These are phyloP conservation scores for Lasioglossum morio DNA, from an alignment of 2,888 invertebrate genomes.

Conservation along the genomic window DNA sequence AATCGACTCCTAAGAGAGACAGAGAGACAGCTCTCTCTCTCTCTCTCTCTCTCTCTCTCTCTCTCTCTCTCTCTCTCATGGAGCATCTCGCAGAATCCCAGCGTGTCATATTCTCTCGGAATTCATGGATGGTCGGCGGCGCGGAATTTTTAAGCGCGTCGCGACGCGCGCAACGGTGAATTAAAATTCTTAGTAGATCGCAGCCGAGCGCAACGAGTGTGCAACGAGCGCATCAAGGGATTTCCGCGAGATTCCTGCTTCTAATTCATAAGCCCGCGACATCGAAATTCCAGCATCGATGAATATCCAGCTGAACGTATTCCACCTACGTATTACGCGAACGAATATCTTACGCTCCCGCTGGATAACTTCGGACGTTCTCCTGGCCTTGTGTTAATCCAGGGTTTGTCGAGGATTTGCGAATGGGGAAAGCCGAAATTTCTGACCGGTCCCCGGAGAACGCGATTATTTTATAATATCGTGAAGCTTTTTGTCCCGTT, in stretches of 20 bases:
- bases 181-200: slow-evolving; percentile 30
- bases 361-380: not conserved
- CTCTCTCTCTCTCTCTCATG: too few species aligned
- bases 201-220: not conserved
- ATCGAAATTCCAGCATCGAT: not conserved
- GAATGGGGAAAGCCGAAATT: not conserved
- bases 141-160: slow-evolving; percentile 38
- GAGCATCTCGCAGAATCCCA: not conserved
- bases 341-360: not conserved
- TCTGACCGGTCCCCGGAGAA: not conserved
- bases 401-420: not conserved
- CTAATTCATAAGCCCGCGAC: not conserved
- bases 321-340: not conserved
- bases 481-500: not conserved
- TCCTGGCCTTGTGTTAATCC: not conserved
- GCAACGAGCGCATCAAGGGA: not conserved
- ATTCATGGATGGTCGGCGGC: slow-evolving; percentile 17
- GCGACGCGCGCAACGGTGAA: slow-evolving; percentile 32
- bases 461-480: not conserved
- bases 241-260: not conserved
- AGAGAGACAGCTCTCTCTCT: not conserved
- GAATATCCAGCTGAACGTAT: not conserved
- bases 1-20: not conserved
- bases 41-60: too few species aligned
- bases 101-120: slow-evolving; percentile 12